Evolutionary conservation across 2,113 vertebrate genomes (phyloP), one percentile per base, ranked within the genome.

Genomic region (Xiphias gladius): DNA sequence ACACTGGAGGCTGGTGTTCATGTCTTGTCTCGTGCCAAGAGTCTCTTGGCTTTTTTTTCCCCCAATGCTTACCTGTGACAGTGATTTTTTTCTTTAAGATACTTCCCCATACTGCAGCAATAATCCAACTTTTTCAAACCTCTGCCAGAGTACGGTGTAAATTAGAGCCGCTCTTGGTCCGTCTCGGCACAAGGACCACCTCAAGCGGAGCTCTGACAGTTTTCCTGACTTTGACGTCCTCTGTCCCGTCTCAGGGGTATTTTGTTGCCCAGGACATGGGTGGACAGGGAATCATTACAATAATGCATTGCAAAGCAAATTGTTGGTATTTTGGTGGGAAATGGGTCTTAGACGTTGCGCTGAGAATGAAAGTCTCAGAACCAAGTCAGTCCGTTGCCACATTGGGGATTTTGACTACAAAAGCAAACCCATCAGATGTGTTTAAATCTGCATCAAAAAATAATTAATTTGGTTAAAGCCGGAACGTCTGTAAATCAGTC

Each of bases 261-360:
- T 19, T 30, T 58, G 17, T n/a, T 70, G 41, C 41, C 41, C 11
- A 12, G 12, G 41, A n/a, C 64, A 54, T 43, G 19, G 50, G 14
- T 22, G 16, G 30, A 65, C 50, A 52, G 73, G 65, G 73, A 26
- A 75, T 66, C 9, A 71, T 16, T 70, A 26, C 74, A 86, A 64
- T 54, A 24, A 86, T 64, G 41, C 6, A 10, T 10, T 43, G 17
- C 74, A 63, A 46, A 35, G n/a, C 6, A 5, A 55, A n/a, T 14
- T 32, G 32, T 59, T 41, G 63, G 63, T 30, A 37, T 67, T 67
- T 64, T 63, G 28, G n/a, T 48, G 37, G 35, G 22, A 76, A 72
- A 70, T 37, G 28, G 54, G 39, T 62, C 37, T 39, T 10, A 39
- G 32, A 35, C 6, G 32, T 35, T 6, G 6, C 32, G 37, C 9